Percentiles rank a stretch among this genome's conserved stretches.
phyloP scores from a whole-genome alignment of 2,888 invertebrate species.

The Acronicta aceris region DNA sequence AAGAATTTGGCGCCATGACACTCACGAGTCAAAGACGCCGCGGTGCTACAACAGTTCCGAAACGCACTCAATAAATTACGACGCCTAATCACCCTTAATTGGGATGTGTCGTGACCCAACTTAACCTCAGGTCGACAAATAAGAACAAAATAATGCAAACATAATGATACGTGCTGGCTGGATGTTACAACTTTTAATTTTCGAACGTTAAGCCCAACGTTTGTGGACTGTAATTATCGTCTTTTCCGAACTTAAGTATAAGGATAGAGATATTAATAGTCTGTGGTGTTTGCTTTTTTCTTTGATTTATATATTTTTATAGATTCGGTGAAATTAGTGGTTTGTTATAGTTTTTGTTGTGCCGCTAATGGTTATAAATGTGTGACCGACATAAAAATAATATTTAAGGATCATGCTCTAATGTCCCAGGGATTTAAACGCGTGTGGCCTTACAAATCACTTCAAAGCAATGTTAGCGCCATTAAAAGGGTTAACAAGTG shows the following conservation, averaged over 20 bases:
- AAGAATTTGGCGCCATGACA: constrained; percentile 78
- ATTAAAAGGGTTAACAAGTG: neutral
- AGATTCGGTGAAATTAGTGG: constrained; percentile 83
- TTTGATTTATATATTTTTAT: constrained; percentile 85
- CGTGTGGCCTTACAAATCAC: constrained; percentile 41
- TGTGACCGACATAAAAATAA: constrained; percentile 69
- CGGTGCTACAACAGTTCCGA: constrained; percentile 70
- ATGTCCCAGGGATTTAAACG: constrained; percentile 35
- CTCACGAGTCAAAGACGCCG: constrained; percentile 74
- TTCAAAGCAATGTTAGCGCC: constrained; percentile 7
- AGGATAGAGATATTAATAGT: constrained; percentile 88
- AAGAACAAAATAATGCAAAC: constrained; percentile 86
- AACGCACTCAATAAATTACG: constrained; percentile 87
- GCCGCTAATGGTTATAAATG: constrained; percentile 83
- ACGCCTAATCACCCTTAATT: constrained; percentile 87
- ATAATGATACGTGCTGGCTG: constrained; percentile 85
- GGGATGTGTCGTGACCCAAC: constrained; percentile 87
- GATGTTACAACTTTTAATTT: constrained; percentile 83
- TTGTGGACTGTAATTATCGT: constrained; percentile 85
- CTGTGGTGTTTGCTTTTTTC: constrained; percentile 82
- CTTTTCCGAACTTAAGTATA: constrained; percentile 84
- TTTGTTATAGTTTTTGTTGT: constrained; percentile 78
- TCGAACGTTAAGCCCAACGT: constrained; percentile 78
- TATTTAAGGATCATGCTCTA: constrained; percentile 37
- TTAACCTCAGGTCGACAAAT: constrained; percentile 84